Evolutionary conservation across 1,140 invertebrate species (phyloP), one percentile per base, ranked within the genome.

Genomic region (Globodera ellingtonae): DNA sequence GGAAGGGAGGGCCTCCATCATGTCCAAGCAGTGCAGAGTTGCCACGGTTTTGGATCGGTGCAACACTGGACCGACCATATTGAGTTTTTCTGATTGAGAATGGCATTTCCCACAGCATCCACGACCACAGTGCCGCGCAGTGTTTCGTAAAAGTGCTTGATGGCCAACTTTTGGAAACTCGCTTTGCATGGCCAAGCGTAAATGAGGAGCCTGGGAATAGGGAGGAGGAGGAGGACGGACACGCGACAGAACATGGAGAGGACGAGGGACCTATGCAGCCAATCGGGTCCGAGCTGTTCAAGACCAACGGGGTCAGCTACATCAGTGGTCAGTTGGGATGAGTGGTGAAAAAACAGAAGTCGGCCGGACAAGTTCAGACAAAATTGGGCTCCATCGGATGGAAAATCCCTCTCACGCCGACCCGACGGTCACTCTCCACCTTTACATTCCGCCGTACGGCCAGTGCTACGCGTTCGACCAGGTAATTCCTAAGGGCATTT

Each of bases 371-470:
- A 59, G 18, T 59, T 10, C 88, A 98, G 96, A 98, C 91, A 93
- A 93, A 0, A 90, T 98, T 79, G 97, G 97, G 1, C 91, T 99
- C 6, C 97, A 99, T 90, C 92, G 97, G 4, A 95, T 99, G 78
- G 95, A 97, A 91, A 99, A 99, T 90, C 92, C 94, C 0, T 96
- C 94, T 46, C 93, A 96, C 86, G 92, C 93, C 0, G 94, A 97
- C 84, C 92, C 92, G 4, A 94, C 96, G 0, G 94, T 98, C 0
- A 96, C 95, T 9, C 91, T 99, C 18, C 97, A 99, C 89, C 92
- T 99, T 0, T 99, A 99, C 90, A 95, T 94, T 84, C 97, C 97
- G 0, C 96, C 97, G 2, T 99, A 96, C 89, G 92, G 93, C 71
- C 90, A 92, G 65, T 99, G 97, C 89, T 91, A 93, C 0, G 93